Base-by-base conservation (phyloP, 2,113 vertebrate species). In the Haemorhous mexicanus region DNA sequence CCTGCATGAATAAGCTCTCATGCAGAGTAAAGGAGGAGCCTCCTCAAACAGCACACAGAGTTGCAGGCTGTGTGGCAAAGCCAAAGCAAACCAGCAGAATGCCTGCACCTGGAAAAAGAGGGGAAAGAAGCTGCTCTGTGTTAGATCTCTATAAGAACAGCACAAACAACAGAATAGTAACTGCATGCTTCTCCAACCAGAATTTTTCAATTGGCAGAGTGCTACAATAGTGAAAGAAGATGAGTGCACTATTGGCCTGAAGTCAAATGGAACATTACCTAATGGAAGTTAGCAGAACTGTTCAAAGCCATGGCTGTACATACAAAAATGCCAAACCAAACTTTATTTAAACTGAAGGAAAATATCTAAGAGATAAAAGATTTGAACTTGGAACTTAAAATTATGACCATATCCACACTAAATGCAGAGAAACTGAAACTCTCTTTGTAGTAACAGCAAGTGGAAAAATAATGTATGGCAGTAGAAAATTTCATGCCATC, bases 11-110 rank as follows among this genome's bases (percentile, higher is more conserved):
- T 52, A 87, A 85, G 35, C n/a, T 27, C 64, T 84, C 95, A 94
- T 70, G 84, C 84, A 89, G 55, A 63, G 73, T 30, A 16, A 75
- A 91, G 84, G 74, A 93, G 67, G 62, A 79, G 74, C 67, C 63
- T 86, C 6, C 67, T 69, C 62, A 96, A 96, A 90, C 85, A 96
- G 63, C 58, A 56, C 70, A 83, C 3, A n/a, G 53, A 49, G 37
- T 28, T 64, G 44, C 44, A 44, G 62, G 58, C 59, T 76, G 49
- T 56, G 58, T 93, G 82, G 82, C 67, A 93, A 85, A 80, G 88
- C 92, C 92, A 96, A 92, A 94, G 80, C 75, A 94, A 95, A 85
- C 75, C 94, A 69, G 37, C 24, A 79, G 21, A 79, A 76, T 4
- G 4, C 66, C 87, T 94, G 87, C 70, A 88, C 67, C 86, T 79